A percentile compares a stretch with the other conserved stretches of the same genome.
Evolutionary conservation across 2,888 invertebrate genomes (phyloP).

Genomic region (Eutolmus rufibarbis): DNA sequence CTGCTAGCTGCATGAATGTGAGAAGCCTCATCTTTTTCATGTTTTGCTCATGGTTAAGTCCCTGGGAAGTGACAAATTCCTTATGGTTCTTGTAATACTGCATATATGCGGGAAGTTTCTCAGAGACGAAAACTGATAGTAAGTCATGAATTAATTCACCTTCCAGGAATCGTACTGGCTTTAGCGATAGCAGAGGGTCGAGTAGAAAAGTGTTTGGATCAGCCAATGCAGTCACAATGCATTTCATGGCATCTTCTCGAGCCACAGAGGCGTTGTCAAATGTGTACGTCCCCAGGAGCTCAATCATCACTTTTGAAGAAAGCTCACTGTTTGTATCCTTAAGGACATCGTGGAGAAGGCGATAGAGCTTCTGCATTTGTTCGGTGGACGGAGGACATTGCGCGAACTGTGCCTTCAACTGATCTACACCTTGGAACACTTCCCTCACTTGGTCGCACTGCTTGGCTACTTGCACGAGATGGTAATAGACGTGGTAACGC

Average conservation of each 20-base stretch:
- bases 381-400: constrained; percentile 83
- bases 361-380: constrained; percentile 89
- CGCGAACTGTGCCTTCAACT: constrained; percentile 80
- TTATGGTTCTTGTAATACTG: constrained; percentile 92
- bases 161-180: constrained; percentile 94
- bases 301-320: constrained; percentile 96
- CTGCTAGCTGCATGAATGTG: constrained; percentile 97
- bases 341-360: constrained; percentile 87
- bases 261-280: constrained; percentile 97
- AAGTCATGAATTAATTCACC: constrained; percentile 95
- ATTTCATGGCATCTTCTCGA: constrained; percentile 94
- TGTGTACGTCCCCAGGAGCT: constrained; percentile 93
- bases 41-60: constrained; percentile 92
- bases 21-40: constrained; percentile 96
- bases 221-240: constrained; percentile 93
- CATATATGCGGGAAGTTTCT: constrained; percentile 90
- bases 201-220: constrained; percentile 95
- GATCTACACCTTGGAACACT: constrained; percentile 85
- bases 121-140: constrained; percentile 92
- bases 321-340: constrained; percentile 87
- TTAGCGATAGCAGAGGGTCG: constrained; percentile 90
- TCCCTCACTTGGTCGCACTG: constrained; percentile 85
- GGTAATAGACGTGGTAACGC: constrained; percentile 92
- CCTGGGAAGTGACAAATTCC: constrained; percentile 83
- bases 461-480: constrained; percentile 87